These are phyloP conservation scores for Eulemur albifrons DNA, from an alignment of 2,797 vertebrate species.

Conservation along the genomic window DNA sequence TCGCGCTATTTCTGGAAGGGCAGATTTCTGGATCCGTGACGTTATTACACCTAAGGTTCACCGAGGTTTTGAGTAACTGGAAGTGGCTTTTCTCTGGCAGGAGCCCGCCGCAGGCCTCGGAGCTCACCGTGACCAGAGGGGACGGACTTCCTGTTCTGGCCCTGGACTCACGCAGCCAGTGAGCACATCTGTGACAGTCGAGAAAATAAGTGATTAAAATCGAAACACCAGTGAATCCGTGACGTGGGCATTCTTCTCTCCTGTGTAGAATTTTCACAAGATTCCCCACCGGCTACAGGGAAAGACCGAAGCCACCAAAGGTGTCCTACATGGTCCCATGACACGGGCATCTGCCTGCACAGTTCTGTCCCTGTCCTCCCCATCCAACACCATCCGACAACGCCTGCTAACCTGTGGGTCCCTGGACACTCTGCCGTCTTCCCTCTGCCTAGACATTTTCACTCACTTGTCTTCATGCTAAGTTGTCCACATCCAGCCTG, in stretches of 20 bases:
- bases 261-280: neutral
- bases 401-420: neutral
- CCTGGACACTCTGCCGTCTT: neutral
- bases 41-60: rapidly evolving
- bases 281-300: too few relatives aligned
- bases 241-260: rapidly evolving
- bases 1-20: neutral
- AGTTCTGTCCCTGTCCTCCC: rapidly evolving
- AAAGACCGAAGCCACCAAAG: neutral
- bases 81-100: neutral
- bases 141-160: rapidly evolving
- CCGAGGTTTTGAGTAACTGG: rapidly evolving
- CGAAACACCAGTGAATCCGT: rapidly evolving
- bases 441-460: neutral
- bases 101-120: rapidly evolving
- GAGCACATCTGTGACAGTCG: rapidly evolving
- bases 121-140: rapidly evolving
- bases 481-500: neutral
- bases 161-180: rapidly evolving
- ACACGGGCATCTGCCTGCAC: rapidly evolving
- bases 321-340: rapidly evolving
- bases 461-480: neutral
- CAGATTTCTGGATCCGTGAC: neutral
- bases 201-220: rapidly evolving
- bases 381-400: rapidly evolving